phyloP scores from a whole-genome alignment of 2,113 vertebrate genomes.

The Bothrops jararaca region DNA sequence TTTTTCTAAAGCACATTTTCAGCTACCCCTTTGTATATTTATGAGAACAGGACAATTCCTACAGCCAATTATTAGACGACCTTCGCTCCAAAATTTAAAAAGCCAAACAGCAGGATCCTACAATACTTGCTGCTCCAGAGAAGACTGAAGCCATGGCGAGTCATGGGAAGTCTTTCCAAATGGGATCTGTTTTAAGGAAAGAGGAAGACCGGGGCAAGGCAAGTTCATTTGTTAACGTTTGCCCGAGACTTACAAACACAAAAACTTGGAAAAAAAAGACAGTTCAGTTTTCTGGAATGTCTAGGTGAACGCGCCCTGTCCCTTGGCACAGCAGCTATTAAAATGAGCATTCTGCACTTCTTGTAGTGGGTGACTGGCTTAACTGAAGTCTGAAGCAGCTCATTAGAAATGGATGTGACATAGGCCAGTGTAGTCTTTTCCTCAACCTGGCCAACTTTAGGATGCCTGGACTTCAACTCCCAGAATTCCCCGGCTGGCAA shows the following conservation, averaged over 20 bases:
- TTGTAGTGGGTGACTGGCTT: not conserved
- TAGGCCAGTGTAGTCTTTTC: not conserved
- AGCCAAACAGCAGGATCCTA: not conserved
- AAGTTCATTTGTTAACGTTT: not conserved
- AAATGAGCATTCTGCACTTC: not conserved
- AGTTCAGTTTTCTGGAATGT: slow-evolving; percentile 17
- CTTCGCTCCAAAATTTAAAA: not conserved
- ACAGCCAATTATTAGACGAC: not conserved
- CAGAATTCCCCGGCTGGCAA: not conserved
- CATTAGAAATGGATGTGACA: not conserved
- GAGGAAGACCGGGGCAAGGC: slow-evolving; percentile 1
- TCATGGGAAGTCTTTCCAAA: slow-evolving; percentile 10
- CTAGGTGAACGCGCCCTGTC: not conserved
- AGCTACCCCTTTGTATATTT: not conserved
- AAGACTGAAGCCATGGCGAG: not conserved
- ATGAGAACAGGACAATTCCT: not conserved
- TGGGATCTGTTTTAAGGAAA: not conserved
- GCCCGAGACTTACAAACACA: not conserved
- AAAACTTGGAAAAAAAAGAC: slow-evolving; percentile 6
- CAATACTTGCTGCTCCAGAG: not conserved
- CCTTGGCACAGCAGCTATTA: not conserved
- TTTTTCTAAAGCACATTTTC: not conserved
- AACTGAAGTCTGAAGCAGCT: not conserved
- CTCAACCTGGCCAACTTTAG: not conserved
- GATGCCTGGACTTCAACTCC: not conserved